These are phyloP conservation scores for Leptothorax acervorum DNA, from an alignment of 2,888 invertebrate genomes.

Conservation along the genomic window DNA sequence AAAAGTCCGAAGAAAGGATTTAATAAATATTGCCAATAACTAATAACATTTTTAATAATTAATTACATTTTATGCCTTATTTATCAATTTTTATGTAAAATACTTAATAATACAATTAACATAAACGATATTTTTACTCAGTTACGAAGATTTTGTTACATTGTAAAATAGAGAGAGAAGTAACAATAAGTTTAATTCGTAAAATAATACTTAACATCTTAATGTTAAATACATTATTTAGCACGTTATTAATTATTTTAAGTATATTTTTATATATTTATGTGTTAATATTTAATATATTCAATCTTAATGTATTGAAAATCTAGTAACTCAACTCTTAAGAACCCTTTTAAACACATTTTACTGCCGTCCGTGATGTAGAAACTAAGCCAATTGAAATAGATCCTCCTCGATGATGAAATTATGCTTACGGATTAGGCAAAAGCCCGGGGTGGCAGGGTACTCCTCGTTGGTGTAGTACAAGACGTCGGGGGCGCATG, in stretches of 20 bases:
- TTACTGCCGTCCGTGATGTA: not conserved
- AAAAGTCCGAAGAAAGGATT: conserved; percentile 2
- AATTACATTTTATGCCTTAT: not conserved
- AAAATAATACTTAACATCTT: not conserved
- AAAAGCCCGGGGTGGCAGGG: not conserved
- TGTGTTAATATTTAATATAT: not conserved
- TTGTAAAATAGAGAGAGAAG: not conserved
- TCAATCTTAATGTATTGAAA: not conserved
- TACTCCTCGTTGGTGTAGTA: not conserved
- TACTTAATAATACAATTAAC: not conserved
- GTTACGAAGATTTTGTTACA: not conserved
- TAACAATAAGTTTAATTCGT: not conserved
- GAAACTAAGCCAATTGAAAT: not conserved
- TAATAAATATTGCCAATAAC: not conserved
- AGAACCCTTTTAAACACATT: not conserved
- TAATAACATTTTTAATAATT: not conserved
- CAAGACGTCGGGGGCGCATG: conserved; percentile 5
- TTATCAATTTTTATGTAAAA: not conserved
- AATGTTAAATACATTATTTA: not conserved
- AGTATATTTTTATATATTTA: not conserved
- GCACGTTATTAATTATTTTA: not conserved
- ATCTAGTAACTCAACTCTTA: not conserved
- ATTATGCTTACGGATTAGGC: conserved; percentile 27
- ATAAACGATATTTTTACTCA: not conserved
- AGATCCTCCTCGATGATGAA: conserved; percentile 7